Evolutionary conservation across 1,140 invertebrate species (phyloP).

Genomic region (Amyelois transitella): DNA sequence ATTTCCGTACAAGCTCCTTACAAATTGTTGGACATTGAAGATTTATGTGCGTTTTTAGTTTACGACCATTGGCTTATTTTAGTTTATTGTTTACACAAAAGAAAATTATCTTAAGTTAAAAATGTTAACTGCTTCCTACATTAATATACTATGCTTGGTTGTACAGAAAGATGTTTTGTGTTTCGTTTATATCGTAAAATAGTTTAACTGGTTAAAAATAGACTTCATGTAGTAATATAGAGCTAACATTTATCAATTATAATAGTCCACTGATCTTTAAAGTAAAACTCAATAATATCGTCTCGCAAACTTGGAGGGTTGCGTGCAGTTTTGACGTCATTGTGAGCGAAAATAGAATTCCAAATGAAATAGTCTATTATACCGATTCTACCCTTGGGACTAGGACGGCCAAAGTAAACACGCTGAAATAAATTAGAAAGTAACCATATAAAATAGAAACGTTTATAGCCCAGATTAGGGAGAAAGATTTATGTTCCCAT

Average conservation of each 20-base stretch:
- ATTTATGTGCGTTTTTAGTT: conserved; percentile 4
- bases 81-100: not conserved
- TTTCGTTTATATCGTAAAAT: not conserved
- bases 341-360: no score
- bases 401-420: not conserved
- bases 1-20: conserved; percentile 19
- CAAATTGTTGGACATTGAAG: conserved; percentile 11
- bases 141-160: not conserved
- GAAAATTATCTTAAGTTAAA: not conserved
- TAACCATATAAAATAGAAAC: not conserved
- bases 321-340: no score
- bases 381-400: no score
- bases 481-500: not conserved
- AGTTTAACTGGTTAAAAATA: not conserved
- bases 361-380: not conserved
- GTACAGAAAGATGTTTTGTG: not conserved
- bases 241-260: no score
- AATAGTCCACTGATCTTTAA: no score
- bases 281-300: no score
- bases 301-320: no score
- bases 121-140: not conserved
- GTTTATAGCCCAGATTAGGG: not conserved
- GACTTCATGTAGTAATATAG: no score
- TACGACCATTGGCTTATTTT: not conserved
- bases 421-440: not conserved